These are phyloP conservation scores for Drosophila helvetica DNA, from an alignment of 2,888 invertebrate species.

Conservation along the genomic window DNA sequence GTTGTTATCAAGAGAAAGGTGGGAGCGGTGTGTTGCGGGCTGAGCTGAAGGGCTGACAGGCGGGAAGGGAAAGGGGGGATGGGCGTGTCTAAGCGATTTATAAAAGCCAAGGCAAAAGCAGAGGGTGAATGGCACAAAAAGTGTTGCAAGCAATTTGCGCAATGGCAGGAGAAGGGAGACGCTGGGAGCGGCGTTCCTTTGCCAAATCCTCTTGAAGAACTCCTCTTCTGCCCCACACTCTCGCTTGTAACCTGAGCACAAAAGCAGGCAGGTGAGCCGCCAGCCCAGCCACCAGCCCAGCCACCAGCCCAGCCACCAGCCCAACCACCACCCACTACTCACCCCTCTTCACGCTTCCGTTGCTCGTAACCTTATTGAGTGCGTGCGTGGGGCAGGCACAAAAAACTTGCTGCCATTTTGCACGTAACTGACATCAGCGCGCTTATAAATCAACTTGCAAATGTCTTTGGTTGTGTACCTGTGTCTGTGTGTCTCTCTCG, in stretches of 20 bases:
- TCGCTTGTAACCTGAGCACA: constrained; percentile 21
- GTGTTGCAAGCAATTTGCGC: constrained; percentile 78
- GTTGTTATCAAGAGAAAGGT: constrained; percentile 51
- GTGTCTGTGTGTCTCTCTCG: neutral
- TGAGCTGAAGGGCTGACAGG: neutral
- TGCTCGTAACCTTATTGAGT: constrained; percentile 65
- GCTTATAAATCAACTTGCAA: constrained; percentile 76
- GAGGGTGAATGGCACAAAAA: constrained; percentile 54
- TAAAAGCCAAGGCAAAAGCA: constrained; percentile 65
- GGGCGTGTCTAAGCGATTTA: constrained; percentile 66
- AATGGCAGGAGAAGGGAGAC: constrained; percentile 38
- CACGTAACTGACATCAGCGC: constrained; percentile 77
- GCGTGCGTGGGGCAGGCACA: constrained; percentile 53
- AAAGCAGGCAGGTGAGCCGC: constrained; percentile 28
- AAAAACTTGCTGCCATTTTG: constrained; percentile 51
- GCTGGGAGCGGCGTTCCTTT: constrained; percentile 11
- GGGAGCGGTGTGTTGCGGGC: neutral
- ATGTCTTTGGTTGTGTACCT: constrained; percentile 36
- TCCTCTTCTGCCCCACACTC: constrained; percentile 4
- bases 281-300: constrained; percentile 38
- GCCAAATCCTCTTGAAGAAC: constrained; percentile 50
- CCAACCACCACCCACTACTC: constrained; percentile 24
- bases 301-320: neutral
- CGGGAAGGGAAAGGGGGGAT: neutral
- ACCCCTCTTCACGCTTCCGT: constrained; percentile 1